These are phyloP conservation scores for Brachionus paranguensis DNA, from an alignment of 1,140 invertebrate genomes.

Conservation along the genomic window DNA sequence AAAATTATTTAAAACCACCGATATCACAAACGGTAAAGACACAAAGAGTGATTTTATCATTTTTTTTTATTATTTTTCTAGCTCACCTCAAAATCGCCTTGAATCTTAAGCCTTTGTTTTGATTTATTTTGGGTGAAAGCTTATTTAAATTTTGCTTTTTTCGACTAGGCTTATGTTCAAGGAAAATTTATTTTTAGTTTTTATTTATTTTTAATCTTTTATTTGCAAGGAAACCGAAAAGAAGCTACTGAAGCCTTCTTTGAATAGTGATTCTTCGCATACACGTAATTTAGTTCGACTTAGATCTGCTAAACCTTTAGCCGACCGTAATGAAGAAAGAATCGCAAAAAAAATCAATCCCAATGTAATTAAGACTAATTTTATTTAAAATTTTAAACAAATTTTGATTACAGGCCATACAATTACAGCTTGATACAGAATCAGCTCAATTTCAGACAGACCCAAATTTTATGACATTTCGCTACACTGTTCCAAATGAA, in stretches of 20 bases:
- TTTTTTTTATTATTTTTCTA: not conserved
- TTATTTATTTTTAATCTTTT: not conserved
- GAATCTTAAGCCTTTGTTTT: not conserved
- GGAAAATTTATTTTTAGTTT: not conserved
- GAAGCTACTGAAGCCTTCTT: not conserved
- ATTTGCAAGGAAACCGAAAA: slow-evolving; percentile 11
- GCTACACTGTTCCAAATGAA: slow-evolving; percentile 32
- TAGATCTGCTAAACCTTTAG: not conserved
- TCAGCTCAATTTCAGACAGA: slow-evolving; percentile 15
- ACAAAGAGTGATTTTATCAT: not conserved
- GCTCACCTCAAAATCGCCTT: not conserved
- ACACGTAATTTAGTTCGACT: not conserved
- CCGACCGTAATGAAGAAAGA: not conserved
- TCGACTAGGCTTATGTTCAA: not conserved
- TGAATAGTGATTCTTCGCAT: not conserved
- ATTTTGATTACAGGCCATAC: not conserved
- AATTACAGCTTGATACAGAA: slow-evolving; percentile 32
- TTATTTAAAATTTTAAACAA: not conserved
- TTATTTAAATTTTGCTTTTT: not conserved
- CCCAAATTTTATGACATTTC: slow-evolving; percentile 35
- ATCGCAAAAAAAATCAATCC: slow-evolving; percentile 2
- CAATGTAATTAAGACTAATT: not conserved
- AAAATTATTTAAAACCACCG: not conserved
- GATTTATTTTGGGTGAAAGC: not conserved
- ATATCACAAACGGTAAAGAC: not conserved